Evolutionary conservation across 2,797 vertebrate species (phyloP).

Genomic region (Peromyscus melanophrys): DNA sequence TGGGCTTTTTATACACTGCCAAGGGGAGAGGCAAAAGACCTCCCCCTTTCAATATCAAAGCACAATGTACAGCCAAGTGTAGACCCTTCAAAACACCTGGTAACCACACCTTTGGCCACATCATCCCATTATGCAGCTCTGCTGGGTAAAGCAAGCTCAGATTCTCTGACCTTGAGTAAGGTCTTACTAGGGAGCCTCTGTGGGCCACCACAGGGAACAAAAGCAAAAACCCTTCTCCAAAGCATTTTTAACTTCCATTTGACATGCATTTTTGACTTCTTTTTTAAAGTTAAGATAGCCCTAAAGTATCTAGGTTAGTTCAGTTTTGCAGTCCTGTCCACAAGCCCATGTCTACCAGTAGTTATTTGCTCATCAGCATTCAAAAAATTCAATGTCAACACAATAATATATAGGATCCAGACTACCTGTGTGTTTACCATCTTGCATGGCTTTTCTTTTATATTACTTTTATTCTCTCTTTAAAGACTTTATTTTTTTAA

Average conservation of each 20-base stretch:
- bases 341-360: neutral
- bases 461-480: neutral
- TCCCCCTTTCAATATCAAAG: too few species aligned
- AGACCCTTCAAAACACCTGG: too few species aligned
- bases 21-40: too few species aligned
- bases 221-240: neutral
- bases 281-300: neutral
- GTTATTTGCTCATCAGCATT: neutral
- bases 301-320: neutral
- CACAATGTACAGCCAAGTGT: too few species aligned
- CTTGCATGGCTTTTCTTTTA: neutral
- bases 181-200: too few species aligned
- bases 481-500: neutral
- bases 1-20: too few species aligned
- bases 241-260: neutral
- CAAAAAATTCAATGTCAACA: neutral
- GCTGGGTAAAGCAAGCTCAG: too few species aligned
- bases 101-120: too few species aligned
- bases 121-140: too few species aligned
- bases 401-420: too few species aligned
- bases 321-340: neutral
- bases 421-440: neutral
- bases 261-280: neutral
- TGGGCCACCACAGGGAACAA: neutral
- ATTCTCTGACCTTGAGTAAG: too few species aligned